Evolutionary conservation across 2,797 vertebrate genomes (phyloP).

Genomic region (Crocidura indochinensis): DNA sequence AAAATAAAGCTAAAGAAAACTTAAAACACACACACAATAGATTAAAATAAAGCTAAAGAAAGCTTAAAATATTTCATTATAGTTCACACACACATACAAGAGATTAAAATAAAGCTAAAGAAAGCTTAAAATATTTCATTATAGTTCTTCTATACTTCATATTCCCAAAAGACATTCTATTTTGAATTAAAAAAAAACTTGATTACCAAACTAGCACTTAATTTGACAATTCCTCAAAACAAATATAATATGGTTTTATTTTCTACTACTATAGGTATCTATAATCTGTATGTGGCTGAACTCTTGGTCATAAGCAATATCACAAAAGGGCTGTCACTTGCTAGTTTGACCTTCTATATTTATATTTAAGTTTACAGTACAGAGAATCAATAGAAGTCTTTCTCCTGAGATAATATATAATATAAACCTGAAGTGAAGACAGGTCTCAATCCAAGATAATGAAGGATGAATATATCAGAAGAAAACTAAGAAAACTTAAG

Average conservation of each 20-base stretch:
- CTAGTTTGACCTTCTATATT: constrained; percentile 9
- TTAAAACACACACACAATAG: neutral
- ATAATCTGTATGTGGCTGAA: neutral
- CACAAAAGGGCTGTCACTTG: neutral
- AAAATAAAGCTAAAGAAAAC: constrained; percentile 41
- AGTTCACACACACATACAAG: neutral
- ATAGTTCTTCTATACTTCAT: neutral
- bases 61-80: neutral
- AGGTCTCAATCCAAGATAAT: neutral
- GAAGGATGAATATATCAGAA: neutral
- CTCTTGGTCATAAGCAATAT: neutral
- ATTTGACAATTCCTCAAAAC: constrained; percentile 1
- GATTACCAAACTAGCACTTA: neutral
- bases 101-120: constrained; percentile 40
- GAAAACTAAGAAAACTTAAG: neutral
- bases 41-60: constrained; percentile 38
- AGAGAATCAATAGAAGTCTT: neutral
- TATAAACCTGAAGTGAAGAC: neutral
- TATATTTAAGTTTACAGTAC: constrained; percentile 13
- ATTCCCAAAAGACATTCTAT: neutral
- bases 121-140: neutral
- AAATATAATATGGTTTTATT: neutral
- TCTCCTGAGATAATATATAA: neutral
- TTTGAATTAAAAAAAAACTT: constrained; percentile 1
- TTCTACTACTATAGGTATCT: constrained; percentile 3